Evolutionary conservation across 1,140 invertebrate genomes (phyloP).

Genomic region (Artemia franciscana): DNA sequence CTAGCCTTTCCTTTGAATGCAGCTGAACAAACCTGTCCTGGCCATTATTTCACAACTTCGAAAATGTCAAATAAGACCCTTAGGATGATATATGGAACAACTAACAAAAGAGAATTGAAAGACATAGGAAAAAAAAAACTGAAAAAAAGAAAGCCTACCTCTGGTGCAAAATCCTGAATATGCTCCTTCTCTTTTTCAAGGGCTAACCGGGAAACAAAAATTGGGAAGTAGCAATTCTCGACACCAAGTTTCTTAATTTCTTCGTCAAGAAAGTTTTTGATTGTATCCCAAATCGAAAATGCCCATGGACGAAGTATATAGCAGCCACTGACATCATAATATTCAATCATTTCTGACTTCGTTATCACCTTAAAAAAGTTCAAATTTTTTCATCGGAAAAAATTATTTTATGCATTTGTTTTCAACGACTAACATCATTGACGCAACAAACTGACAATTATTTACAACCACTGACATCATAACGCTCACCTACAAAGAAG

Average conservation of each 20-base stretch:
- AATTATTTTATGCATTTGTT: too few species aligned
- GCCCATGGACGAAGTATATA: slow-evolving; percentile 94
- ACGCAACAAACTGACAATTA: too few species aligned
- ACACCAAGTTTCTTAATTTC: slow-evolving; percentile 82
- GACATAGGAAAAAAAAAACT: too few species aligned
- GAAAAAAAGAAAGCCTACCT: slow-evolving; percentile 28
- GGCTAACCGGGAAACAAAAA: slow-evolving; percentile 75
- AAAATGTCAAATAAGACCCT: background rate
- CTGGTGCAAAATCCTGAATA: slow-evolving; percentile 92
- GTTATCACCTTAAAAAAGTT: too few species aligned
- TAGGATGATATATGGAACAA: background rate
- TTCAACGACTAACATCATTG: too few species aligned
- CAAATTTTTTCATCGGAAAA: too few species aligned
- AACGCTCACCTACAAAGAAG: too few species aligned
- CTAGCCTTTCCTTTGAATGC: too few species aligned
- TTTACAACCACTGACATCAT: too few species aligned
- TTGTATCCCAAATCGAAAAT: slow-evolving; percentile 77
- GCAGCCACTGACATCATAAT: slow-evolving; percentile 96
- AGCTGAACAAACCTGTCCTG: too few species aligned
- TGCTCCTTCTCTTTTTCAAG: slow-evolving; percentile 88
- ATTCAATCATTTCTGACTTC: too few species aligned
- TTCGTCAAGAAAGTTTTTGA: slow-evolving; percentile 63
- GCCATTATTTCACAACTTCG: too few species aligned
- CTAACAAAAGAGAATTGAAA: background rate
- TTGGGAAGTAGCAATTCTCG: slow-evolving; percentile 92